Conservation (phyloP, 2,888 invertebrate species). For the Notocelia uddmanniana region DNA sequence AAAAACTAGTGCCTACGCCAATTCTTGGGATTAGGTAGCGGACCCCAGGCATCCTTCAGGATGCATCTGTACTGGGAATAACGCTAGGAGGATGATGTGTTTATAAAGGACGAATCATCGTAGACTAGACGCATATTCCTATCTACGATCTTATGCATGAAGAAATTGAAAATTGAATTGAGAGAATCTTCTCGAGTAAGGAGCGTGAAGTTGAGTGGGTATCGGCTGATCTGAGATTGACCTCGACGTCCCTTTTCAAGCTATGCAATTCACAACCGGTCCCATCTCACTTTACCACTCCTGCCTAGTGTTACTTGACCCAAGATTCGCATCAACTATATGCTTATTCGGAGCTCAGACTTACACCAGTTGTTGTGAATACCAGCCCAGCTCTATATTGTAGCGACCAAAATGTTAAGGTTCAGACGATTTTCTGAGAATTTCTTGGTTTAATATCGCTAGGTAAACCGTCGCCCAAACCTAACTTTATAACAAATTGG, state of each 20-base stretch:
- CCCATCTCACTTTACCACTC: background rate
- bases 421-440: slow-evolving; percentile 24
- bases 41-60: no score
- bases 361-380: background rate
- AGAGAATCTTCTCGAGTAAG: slow-evolving; percentile 20
- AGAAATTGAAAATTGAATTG: slow-evolving; percentile 11
- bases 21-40: no score
- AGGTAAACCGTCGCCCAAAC: slow-evolving; percentile 3
- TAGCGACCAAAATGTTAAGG: slow-evolving; percentile 23
- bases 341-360: background rate
- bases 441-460: slow-evolving; percentile 2
- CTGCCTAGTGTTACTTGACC: background rate
- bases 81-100: no score
- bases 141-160: background rate
- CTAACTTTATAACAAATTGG: slow-evolving; percentile 3
- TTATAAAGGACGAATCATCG: background rate
- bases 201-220: slow-evolving; percentile 23
- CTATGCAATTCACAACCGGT: background rate
- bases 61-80: no score
- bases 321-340: background rate
- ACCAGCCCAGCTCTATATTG: slow-evolving; percentile 1
- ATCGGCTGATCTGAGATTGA: slow-evolving; percentile 19
- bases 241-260: slow-evolving; percentile 33
- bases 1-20: no score
- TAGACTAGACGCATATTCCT: background rate